These are phyloP conservation scores for Hedya salicella DNA, from an alignment of 2,888 invertebrate genomes.

Conservation along the genomic window DNA sequence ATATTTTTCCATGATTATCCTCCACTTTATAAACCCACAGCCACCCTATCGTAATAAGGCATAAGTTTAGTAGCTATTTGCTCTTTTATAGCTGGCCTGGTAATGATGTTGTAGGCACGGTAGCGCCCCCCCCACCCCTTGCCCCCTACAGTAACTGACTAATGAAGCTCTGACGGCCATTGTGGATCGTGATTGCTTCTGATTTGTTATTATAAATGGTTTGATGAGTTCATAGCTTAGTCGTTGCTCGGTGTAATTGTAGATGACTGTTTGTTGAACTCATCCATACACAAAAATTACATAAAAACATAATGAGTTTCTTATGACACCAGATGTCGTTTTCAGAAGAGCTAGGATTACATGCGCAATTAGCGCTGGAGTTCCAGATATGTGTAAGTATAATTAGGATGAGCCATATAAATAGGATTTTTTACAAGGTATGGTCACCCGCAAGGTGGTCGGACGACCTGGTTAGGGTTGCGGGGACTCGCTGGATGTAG, in stretches of 20 bases:
- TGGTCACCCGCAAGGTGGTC: too few relatives aligned
- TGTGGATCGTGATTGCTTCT: conserved; percentile 36
- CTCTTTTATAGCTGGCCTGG: conserved; percentile 65
- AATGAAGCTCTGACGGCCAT: conserved; percentile 18
- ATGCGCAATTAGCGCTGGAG: too few relatives aligned
- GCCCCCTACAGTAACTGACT: neutral
- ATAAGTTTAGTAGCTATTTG: conserved; percentile 73
- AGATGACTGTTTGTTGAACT: conserved; percentile 16
- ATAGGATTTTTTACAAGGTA: too few relatives aligned
- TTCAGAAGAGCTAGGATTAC: too few relatives aligned
- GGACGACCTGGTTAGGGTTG: too few relatives aligned
- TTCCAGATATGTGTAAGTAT: too few relatives aligned
- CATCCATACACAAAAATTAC: neutral
- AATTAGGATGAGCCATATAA: too few relatives aligned
- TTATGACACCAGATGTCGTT: neutral
- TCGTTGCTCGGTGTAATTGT: conserved; percentile 21
- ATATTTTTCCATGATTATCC: conserved; percentile 1
- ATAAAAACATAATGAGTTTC: neutral
- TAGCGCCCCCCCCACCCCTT: conserved; percentile 67
- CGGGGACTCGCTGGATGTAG: too few relatives aligned
- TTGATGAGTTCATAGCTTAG: neutral
- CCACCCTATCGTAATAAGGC: conserved; percentile 65
- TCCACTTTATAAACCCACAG: conserved; percentile 45
- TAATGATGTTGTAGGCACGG: conserved; percentile 76
- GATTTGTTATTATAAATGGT: conserved; percentile 40